Evolutionary conservation across 92 coral and sea anemone species (phyloP).

Genomic region (Zoanthus solanderi): DNA sequence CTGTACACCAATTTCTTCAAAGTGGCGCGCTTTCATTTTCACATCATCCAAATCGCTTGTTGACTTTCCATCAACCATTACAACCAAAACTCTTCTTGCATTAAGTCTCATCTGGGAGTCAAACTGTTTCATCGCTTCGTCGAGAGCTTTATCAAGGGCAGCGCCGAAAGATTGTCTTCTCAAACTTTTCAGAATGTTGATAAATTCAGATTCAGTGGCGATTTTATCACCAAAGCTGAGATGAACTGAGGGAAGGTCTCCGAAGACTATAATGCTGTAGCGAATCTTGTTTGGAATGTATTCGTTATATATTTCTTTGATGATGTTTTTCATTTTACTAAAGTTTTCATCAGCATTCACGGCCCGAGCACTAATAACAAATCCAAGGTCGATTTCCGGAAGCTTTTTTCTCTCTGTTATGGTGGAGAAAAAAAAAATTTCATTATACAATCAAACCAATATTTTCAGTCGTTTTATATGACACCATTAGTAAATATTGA

Average conservation of each 20-base stretch:
- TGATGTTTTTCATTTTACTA: slow-evolving; percentile 63
- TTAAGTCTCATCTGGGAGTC: neutral
- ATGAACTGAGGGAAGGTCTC: slow-evolving; percentile 38
- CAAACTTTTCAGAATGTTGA: slow-evolving; percentile 13
- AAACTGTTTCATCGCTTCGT: slow-evolving; percentile 47
- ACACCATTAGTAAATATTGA: too few species aligned
- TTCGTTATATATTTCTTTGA: slow-evolving; percentile 63
- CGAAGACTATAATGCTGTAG: slow-evolving; percentile 58
- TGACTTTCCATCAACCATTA: slow-evolving; percentile 32
- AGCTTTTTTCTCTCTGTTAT: slow-evolving; percentile 52
- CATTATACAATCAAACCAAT: neutral
- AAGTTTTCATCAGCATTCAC: slow-evolving; percentile 53
- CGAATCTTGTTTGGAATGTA: slow-evolving; percentile 61
- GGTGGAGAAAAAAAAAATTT: neutral
- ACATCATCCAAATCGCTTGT: slow-evolving; percentile 19
- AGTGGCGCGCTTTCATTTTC: slow-evolving; percentile 10
- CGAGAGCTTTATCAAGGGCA: slow-evolving; percentile 55
- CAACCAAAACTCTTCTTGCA: slow-evolving; percentile 10
- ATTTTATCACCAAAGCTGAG: slow-evolving; percentile 39
- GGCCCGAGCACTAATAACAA: slow-evolving; percentile 65
- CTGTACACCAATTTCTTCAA: slow-evolving; percentile 2
- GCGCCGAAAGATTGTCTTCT: slow-evolving; percentile 41
- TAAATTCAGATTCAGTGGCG: slow-evolving; percentile 49
- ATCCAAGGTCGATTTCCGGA: slow-evolving; percentile 65
- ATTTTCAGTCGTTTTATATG: too few species aligned